A percentile compares a stretch with the other conserved stretches of the same genome.
Evolutionary conservation across 2,113 vertebrate genomes (phyloP).

Genomic region (Cairina moschata): DNA sequence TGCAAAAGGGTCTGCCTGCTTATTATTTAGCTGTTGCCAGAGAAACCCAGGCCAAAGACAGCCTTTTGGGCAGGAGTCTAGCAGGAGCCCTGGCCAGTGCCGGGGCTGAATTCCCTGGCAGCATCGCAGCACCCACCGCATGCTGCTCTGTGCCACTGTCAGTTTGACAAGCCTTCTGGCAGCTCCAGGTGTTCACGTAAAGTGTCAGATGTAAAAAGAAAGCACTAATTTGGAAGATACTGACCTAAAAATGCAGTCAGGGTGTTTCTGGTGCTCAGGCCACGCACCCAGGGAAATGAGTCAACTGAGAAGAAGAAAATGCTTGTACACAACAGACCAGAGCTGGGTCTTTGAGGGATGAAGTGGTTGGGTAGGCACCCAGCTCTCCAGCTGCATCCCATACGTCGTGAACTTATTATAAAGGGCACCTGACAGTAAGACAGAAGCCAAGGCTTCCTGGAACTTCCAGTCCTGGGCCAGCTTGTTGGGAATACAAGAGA

Average conservation of each 20-base stretch:
- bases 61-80: neutral
- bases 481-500: neutral
- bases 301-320: neutral
- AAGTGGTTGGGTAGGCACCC: neutral
- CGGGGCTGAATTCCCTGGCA: neutral
- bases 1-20: neutral
- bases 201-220: neutral
- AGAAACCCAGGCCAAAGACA: neutral
- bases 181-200: neutral
- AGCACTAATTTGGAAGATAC: neutral
- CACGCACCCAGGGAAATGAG: neutral
- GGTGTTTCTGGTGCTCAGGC: neutral
- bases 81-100: fast-evolving
- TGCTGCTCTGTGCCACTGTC: neutral
- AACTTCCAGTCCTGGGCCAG: neutral
- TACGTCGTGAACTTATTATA: neutral
- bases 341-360: neutral
- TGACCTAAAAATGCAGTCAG: neutral
- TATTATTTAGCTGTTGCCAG: neutral
- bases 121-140: fast-evolving
- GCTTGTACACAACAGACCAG: neutral
- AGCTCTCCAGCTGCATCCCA: neutral
- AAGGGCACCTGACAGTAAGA: neutral
- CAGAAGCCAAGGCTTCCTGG: neutral
- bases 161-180: neutral